These are phyloP conservation scores for Litocranius walleri DNA, from an alignment of 2,113 vertebrate genomes.

Conservation along the genomic window DNA sequence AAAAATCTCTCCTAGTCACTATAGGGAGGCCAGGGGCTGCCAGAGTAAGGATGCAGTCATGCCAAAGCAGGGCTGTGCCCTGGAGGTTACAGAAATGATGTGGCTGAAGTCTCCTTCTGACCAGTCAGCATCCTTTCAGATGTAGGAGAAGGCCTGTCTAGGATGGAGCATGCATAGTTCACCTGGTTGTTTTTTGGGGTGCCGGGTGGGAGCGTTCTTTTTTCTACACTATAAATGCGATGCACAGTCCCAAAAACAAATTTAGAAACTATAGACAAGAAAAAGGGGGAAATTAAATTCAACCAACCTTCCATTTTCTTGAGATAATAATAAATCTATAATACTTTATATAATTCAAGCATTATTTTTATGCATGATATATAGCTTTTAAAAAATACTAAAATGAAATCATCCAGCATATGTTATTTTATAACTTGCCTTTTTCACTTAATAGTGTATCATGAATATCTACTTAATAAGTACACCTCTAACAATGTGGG, in stretches of 20 bases:
- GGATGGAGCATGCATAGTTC: background rate
- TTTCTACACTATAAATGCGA: background rate
- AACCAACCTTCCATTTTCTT: background rate
- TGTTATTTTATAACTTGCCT: background rate
- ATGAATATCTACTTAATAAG: background rate
- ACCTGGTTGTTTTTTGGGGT: accelerated
- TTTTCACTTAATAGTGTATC: background rate
- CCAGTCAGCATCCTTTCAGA: background rate
- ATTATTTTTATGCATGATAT: background rate
- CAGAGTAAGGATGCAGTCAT: background rate
- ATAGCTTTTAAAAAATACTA: background rate
- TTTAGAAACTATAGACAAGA: background rate
- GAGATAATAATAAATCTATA: background rate
- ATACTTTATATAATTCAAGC: background rate
- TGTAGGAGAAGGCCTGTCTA: background rate
- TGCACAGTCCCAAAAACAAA: background rate
- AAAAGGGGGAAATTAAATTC: constrained; percentile 2
- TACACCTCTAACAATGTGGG: background rate
- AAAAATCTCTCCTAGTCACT: background rate
- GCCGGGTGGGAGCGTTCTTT: background rate
- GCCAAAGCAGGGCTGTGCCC: background rate
- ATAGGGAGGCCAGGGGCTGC: background rate
- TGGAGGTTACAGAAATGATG: background rate
- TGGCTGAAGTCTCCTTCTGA: background rate
- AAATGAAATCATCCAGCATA: background rate